Conservation (phyloP, 2,113 vertebrate species). For the Tylochromis polylepis region DNA sequence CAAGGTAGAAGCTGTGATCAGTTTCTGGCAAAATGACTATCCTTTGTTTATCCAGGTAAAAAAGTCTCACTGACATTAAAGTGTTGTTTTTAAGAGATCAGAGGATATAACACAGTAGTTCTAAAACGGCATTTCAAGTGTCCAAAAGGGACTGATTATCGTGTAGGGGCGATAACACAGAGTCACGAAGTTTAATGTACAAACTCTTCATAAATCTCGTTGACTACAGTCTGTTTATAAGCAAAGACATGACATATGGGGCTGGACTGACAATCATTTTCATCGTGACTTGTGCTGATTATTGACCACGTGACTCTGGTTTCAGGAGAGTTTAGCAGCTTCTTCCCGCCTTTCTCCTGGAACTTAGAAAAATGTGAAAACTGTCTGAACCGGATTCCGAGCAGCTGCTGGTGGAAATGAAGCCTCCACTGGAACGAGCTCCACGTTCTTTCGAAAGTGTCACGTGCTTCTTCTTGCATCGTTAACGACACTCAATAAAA, state of each 20-base stretch:
- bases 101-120: neutral
- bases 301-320: neutral
- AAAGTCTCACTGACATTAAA: neutral
- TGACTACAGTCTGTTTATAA: no score
- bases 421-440: neutral
- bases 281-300: neutral
- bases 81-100: neutral
- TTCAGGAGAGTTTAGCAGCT: neutral
- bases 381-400: neutral
- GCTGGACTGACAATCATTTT: neutral
- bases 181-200: neutral
- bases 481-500: fast-evolving
- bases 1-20: neutral
- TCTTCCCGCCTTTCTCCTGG: neutral
- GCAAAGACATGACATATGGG: no score
- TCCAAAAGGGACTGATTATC: neutral
- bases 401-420: neutral
- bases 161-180: neutral
- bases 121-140: neutral
- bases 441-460: neutral
- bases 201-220: fast-evolving
- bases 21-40: neutral
- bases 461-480: neutral
- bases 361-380: neutral
- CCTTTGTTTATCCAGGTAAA: neutral